These are phyloP conservation scores for Alligator mississippiensis DNA, from an alignment of 2,113 vertebrate genomes.

Conservation along the genomic window DNA sequence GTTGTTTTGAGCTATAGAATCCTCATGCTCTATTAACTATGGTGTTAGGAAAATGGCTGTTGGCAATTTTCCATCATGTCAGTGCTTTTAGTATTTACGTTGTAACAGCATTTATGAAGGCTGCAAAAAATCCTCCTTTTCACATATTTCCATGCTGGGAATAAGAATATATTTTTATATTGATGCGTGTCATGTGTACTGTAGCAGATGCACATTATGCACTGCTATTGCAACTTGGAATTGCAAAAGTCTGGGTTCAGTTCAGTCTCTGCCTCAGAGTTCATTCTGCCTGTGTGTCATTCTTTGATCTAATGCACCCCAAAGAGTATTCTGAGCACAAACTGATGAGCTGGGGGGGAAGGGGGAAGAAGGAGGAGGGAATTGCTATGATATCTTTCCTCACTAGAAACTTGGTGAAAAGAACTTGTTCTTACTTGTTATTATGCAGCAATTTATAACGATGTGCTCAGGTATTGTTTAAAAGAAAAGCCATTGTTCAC, in stretches of 20 bases:
- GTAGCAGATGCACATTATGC: neutral
- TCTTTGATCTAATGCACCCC: constrained; percentile 22
- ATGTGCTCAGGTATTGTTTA: constrained; percentile 37
- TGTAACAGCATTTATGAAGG: constrained; percentile 59
- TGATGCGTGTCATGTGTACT: neutral
- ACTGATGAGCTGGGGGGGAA: neutral
- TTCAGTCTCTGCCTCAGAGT: neutral
- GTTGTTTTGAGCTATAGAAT: constrained; percentile 49
- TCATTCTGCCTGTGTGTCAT: constrained; percentile 21
- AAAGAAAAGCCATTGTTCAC: constrained; percentile 50
- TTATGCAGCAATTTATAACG: constrained; percentile 49
- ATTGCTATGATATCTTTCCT: constrained; percentile 18
- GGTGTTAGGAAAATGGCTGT: constrained; percentile 74
- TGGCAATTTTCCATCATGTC: constrained; percentile 75
- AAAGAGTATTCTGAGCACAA: constrained; percentile 32
- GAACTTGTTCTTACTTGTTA: neutral
- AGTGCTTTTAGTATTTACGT: constrained; percentile 61
- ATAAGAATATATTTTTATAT: constrained; percentile 38
- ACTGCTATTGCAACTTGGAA: neutral
- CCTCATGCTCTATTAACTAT: constrained; percentile 75
- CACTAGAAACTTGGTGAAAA: constrained; percentile 40
- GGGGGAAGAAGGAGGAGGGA: neutral
- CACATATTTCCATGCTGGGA: neutral
- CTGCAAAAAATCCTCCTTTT: constrained; percentile 34
- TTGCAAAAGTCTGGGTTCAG: constrained; percentile 8